Conservation (phyloP, 2,888 invertebrate genomes). For the Drosophila kokeensis region DNA sequence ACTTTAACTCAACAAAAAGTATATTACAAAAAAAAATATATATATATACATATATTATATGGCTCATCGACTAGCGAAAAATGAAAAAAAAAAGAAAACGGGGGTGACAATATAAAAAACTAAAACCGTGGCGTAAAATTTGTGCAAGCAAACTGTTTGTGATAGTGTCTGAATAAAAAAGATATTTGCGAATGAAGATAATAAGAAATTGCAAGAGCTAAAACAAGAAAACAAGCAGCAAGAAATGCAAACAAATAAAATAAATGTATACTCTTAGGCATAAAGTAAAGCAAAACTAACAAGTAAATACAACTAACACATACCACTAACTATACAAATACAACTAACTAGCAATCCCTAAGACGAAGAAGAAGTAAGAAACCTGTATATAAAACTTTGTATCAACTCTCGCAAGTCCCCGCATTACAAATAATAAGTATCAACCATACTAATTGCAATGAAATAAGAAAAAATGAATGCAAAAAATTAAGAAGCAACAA, state of each 20-base stretch:
- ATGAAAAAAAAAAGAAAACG: not conserved
- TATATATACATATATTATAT: constrained; percentile 6
- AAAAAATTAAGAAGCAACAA: not conserved
- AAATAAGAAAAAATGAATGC: not conserved
- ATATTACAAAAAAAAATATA: constrained; percentile 3
- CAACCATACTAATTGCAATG: constrained; percentile 29
- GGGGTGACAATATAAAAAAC: constrained; percentile 18
- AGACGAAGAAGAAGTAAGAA: constrained; percentile 17
- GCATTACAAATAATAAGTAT: constrained; percentile 52
- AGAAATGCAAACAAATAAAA: constrained; percentile 43
- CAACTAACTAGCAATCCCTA: constrained; percentile 61
- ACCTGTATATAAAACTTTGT: constrained; percentile 48
- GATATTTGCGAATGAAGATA: constrained; percentile 80
- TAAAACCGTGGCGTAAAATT: constrained; percentile 39
- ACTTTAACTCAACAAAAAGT: constrained; percentile 26
- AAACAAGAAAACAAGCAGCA: constrained; percentile 6
- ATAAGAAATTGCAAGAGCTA: constrained; percentile 68
- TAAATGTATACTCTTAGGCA: constrained; percentile 76
- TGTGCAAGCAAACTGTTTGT: constrained; percentile 80
- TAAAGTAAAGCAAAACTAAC: constrained; percentile 33
- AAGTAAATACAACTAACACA: constrained; percentile 12
- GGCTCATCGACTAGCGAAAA: constrained; percentile 46
- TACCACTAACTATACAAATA: constrained; percentile 28
- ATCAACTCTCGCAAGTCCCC: constrained; percentile 70
- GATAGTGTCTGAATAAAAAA: constrained; percentile 83